Base-by-base conservation (phyloP, 1,140 invertebrate species). In the Eriosoma lanigerum region DNA sequence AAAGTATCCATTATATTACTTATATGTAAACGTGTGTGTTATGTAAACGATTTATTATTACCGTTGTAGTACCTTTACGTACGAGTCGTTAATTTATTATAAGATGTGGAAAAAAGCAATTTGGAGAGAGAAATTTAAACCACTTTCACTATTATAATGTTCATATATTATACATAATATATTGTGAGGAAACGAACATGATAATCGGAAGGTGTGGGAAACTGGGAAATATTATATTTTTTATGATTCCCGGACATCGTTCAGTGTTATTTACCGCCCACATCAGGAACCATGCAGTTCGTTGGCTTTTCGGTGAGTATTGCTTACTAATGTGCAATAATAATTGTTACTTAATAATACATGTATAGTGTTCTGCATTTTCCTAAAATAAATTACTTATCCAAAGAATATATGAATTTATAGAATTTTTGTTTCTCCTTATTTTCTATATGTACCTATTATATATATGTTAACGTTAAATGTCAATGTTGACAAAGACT, bases 61-160 rank as follows among this genome's bases (percentile, higher is more conserved):
- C 44, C 44, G 38, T 26, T 29, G n/a, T n/a, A 62, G 29, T 15
- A 8, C 0, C 6, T 19, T 19, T 17, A 32, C 32, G 26, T n/a
- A 10, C 13, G 21, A 13, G 21, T 1, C 32, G 32, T 38, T 38
- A 38, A 38, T 38, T 38, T 38, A 38, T 38, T 38, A 38, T 38
- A 4, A 5, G 3, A 9, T 5, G 54, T 21, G 21, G 54, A 68
- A 68, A 46, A 44, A 68, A 48, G 48, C 21, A 13, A 68, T 46
- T 9, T 15, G 13, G 66, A 66, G 44, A 68, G 66, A 68, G 66
- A 68, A 68, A 68, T 68, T 68, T 17, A 68, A 68, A 68, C 66
- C 44, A 48, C 66, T 68, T 68, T 68, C 66, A 68, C 66, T 26
- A n/a, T n/a, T n/a, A n/a, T n/a, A 21, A 26, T 48, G 44, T 48